Conservation (phyloP, 2,797 vertebrate species). For the Tokudaia tokunoshimensis region DNA sequence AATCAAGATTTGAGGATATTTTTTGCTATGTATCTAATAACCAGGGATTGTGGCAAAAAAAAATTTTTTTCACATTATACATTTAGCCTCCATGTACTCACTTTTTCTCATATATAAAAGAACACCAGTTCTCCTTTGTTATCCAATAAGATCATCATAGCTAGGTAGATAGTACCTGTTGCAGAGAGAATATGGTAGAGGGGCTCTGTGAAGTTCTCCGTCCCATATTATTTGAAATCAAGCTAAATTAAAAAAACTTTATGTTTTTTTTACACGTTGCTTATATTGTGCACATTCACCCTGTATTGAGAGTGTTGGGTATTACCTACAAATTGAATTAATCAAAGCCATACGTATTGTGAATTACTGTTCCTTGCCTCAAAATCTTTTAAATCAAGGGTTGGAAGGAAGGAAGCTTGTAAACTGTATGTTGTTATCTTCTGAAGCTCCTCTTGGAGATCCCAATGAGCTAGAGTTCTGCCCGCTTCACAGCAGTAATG, state of each 20-base stretch:
- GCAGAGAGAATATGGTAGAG: constrained; percentile 1
- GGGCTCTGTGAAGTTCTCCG: background rate
- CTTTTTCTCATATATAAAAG: constrained; percentile 26
- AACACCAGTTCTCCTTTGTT: background rate
- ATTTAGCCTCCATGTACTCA: background rate
- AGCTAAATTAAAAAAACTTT: background rate
- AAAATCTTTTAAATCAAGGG: constrained; percentile 21
- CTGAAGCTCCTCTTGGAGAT: background rate
- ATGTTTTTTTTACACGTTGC: background rate
- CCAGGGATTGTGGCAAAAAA: background rate
- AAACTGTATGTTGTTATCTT: constrained; percentile 13
- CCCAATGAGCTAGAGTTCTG: background rate
- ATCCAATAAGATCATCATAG: constrained; percentile 3
- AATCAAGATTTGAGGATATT: background rate
- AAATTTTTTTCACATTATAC: background rate
- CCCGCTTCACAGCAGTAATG: background rate
- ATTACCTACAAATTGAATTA: background rate
- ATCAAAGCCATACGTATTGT: background rate
- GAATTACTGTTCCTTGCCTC: background rate
- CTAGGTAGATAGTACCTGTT: background rate
- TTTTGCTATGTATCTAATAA: background rate
- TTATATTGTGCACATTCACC: background rate
- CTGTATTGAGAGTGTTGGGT: background rate
- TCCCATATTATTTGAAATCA: constrained; percentile 29
- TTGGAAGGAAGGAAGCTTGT: background rate